Conservation (phyloP, 2,113 vertebrate genomes). For the Antidorcas marsupialis region DNA sequence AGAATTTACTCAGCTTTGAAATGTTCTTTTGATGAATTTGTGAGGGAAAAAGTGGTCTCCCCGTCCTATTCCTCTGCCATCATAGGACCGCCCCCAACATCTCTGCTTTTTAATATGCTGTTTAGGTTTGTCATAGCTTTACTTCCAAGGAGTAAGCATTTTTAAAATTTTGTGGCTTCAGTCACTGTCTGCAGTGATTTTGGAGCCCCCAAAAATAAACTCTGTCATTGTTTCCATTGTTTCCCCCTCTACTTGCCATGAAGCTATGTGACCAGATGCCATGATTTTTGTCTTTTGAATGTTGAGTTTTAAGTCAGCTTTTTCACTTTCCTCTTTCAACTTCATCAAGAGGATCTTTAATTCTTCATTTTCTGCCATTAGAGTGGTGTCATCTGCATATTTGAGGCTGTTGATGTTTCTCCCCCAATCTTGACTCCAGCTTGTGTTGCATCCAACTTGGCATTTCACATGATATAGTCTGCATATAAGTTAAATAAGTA, state of each 20-base stretch:
- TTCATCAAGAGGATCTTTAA: neutral
- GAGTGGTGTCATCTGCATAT: neutral
- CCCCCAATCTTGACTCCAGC: neutral
- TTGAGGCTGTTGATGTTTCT: neutral
- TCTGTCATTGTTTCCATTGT: neutral
- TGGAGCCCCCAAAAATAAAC: neutral
- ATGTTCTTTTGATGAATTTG: too few relatives aligned
- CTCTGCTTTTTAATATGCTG: neutral
- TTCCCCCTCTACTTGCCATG: neutral
- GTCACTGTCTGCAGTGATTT: neutral
- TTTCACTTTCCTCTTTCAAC: neutral
- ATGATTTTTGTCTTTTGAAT: neutral
- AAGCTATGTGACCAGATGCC: neutral
- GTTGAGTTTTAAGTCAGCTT: neutral
- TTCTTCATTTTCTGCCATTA: neutral
- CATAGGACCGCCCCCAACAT: neutral
- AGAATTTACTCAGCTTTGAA: too few relatives aligned
- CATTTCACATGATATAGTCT: neutral
- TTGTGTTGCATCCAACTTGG: rapidly evolving
- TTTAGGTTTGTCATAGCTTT: neutral
- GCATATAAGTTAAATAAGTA: neutral
- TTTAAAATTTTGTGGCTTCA: neutral
- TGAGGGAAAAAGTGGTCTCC: too few relatives aligned
- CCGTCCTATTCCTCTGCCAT: too few relatives aligned
- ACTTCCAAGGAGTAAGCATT: neutral